Conservation (phyloP, 2,797 vertebrate genomes). For the Jordanella pulchra region DNA sequence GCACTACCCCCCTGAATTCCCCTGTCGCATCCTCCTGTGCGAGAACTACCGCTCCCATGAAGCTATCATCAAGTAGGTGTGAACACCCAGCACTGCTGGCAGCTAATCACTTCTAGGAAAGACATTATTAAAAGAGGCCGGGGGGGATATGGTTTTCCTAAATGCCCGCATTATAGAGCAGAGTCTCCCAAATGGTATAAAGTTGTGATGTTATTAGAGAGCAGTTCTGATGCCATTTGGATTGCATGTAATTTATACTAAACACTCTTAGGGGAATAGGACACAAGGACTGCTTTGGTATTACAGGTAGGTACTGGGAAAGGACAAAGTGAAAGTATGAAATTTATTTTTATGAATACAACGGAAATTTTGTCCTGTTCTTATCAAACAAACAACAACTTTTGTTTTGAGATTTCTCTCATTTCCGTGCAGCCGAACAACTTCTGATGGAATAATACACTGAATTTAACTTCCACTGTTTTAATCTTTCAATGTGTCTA, state of each 20-base stretch:
- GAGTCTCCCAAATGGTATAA: not conserved
- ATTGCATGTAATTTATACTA: too few species aligned
- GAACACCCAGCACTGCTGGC: conserved; percentile 62
- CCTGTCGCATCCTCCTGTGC: conserved; percentile 96
- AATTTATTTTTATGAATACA: too few species aligned
- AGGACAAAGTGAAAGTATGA: not conserved
- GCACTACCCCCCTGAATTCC: conserved; percentile 96
- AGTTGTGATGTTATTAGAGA: not conserved
- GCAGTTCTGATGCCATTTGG: not conserved
- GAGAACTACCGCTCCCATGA: conserved; percentile 99
- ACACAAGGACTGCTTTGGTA: not conserved
- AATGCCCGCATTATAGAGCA: not conserved
- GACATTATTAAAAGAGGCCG: not conserved
- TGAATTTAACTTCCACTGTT: too few species aligned
- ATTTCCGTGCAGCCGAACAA: too few species aligned
- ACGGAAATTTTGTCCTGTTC: not conserved
- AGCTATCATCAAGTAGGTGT: conserved; percentile 99
- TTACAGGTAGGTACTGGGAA: not conserved
- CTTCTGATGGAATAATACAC: too few species aligned
- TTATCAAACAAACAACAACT: too few species aligned
- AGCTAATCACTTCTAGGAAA: conserved; percentile 22
- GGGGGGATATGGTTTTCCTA: not conserved
- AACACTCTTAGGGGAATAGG: not conserved
- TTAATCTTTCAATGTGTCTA: too few species aligned
- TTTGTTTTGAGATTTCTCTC: too few species aligned